Conservation (phyloP, 2,888 invertebrate species). For the Lasioglossum lativentre region DNA sequence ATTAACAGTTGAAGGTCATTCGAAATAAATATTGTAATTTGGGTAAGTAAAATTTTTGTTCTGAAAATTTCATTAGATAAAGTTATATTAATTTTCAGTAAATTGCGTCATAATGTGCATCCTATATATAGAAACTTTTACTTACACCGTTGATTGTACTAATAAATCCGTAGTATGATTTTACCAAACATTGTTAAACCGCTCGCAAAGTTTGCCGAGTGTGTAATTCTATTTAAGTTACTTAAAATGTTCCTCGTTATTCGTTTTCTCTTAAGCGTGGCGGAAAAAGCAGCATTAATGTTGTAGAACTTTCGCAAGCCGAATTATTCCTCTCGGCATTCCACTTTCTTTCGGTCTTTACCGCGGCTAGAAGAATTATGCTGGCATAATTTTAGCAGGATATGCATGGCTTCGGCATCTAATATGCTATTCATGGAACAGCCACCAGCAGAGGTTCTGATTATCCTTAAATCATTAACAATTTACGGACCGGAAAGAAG, state of each 20-base stretch:
- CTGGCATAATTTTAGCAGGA: slow-evolving; percentile 16
- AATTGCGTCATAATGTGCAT: no score
- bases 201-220: background rate
- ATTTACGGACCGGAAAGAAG: background rate
- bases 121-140: no score
- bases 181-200: background rate
- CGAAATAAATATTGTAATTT: no score
- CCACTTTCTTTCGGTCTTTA: slow-evolving; percentile 9
- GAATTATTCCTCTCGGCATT: slow-evolving; percentile 11
- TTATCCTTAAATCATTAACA: slow-evolving; percentile 25
- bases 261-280: background rate
- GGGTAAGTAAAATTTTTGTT: no score
- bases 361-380: slow-evolving; percentile 28
- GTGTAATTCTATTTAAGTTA: background rate
- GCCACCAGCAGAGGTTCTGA: slow-evolving; percentile 1
- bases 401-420: slow-evolving; percentile 32
- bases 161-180: no score
- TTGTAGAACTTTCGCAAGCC: slow-evolving; percentile 7
- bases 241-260: background rate
- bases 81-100: no score
- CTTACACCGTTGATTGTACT: no score
- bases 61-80: no score
- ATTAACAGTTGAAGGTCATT: no score
- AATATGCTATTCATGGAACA: slow-evolving; percentile 42
- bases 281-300: background rate